A percentile compares a stretch with the other conserved stretches of the same genome.
phyloP scores from a whole-genome alignment of 1,140 invertebrate species.

The Drosophila tsacasi region DNA sequence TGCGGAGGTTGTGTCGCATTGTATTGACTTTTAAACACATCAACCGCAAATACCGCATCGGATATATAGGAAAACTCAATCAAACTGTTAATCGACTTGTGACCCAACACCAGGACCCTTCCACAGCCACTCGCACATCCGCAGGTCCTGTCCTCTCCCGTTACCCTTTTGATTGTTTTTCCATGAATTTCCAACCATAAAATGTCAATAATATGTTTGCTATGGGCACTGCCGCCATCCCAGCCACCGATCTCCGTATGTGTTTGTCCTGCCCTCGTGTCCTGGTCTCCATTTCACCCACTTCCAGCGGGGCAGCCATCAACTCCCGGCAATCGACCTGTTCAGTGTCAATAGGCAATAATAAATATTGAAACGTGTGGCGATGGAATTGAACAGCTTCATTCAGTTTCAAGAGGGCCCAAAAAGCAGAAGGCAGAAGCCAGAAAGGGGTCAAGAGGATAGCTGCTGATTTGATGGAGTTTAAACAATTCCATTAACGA shows the following conservation, averaged over 20 bases:
- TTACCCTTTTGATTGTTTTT: slow-evolving; percentile 68
- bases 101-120: slow-evolving; percentile 16
- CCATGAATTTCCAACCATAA: slow-evolving; percentile 65
- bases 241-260: slow-evolving; percentile 23
- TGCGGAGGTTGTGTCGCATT: slow-evolving; percentile 16
- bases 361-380: slow-evolving; percentile 52
- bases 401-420: slow-evolving; percentile 14
- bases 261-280: slow-evolving; percentile 54
- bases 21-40: slow-evolving; percentile 72
- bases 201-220: slow-evolving; percentile 77
- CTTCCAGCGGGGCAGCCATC: slow-evolving; percentile 20
- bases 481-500: slow-evolving; percentile 49
- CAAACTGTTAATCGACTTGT: slow-evolving; percentile 78
- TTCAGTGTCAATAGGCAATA: slow-evolving; percentile 67
- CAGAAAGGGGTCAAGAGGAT: slow-evolving; percentile 24
- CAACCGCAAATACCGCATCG: slow-evolving; percentile 71
- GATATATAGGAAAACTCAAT: slow-evolving; percentile 72
- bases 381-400: slow-evolving; percentile 31
- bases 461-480: slow-evolving; percentile 48
- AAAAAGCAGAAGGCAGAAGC: slow-evolving; percentile 1
- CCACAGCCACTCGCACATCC: background rate
- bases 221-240: slow-evolving; percentile 35
- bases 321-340: slow-evolving; percentile 44
- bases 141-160: background rate
- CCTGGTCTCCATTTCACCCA: slow-evolving; percentile 28